A percentile compares a stretch with the other conserved stretches of the same genome.
Evolutionary conservation across 2,113 vertebrate species (phyloP).

Genomic region (Mixornis gularis): DNA sequence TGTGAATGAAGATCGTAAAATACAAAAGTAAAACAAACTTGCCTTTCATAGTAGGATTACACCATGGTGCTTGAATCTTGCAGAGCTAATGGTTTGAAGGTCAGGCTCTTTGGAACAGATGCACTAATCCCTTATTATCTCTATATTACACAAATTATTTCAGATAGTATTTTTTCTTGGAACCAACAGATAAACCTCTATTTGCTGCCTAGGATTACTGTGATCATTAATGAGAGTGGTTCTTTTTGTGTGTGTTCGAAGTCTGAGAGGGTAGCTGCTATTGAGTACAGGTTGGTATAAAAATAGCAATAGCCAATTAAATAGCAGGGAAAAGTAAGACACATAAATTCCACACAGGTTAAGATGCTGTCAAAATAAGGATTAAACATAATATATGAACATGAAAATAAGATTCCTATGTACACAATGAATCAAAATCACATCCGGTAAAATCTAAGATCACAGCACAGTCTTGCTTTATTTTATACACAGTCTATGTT

Average conservation of each 20-base stretch:
- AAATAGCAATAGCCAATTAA: not conserved
- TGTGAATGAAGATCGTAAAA: not conserved
- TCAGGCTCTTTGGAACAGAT: constrained; percentile 36
- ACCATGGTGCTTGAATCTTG: constrained; percentile 1
- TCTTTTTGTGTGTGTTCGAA: not conserved
- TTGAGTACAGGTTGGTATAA: not conserved
- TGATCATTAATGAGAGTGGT: constrained; percentile 40
- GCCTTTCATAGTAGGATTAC: constrained; percentile 38
- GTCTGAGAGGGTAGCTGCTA: not conserved
- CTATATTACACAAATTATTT: constrained; percentile 22
- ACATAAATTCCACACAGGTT: not conserved
- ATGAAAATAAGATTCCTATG: not conserved
- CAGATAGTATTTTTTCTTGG: constrained; percentile 30
- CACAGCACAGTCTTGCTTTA: not conserved
- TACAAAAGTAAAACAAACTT: constrained; percentile 35
- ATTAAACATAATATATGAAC: not conserved
- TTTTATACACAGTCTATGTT: not conserved
- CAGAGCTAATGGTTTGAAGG: constrained; percentile 43
- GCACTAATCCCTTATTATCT: constrained; percentile 54
- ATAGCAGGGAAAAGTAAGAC: not conserved
- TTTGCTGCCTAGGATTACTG: constrained; percentile 34
- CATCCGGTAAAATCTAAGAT: not conserved
- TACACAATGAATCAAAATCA: not conserved
- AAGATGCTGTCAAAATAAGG: not conserved
- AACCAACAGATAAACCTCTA: not conserved